These are phyloP conservation scores for Panorpa germanica DNA, from an alignment of 2,888 invertebrate genomes.

Conservation along the genomic window DNA sequence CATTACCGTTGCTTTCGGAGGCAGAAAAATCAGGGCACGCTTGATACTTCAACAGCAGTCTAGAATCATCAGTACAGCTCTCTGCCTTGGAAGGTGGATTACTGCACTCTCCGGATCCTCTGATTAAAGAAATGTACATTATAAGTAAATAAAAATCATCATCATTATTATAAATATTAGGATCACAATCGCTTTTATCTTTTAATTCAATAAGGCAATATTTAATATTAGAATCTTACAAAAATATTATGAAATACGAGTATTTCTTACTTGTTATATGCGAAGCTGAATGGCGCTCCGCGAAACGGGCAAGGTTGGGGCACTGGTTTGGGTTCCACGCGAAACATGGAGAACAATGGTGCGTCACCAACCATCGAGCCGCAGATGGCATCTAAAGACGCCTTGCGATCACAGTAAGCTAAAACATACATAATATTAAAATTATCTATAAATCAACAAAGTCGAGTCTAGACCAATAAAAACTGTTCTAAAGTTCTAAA, in stretches of 20 bases:
- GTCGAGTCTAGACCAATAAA: neutral
- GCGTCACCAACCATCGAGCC: constrained; percentile 53
- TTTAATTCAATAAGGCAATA: too few species aligned
- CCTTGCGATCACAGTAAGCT: constrained; percentile 40
- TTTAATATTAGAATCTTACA: too few species aligned
- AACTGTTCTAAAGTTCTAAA: neutral
- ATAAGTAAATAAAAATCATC: too few species aligned
- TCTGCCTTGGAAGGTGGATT: constrained; percentile 62
- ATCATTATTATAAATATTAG: too few species aligned
- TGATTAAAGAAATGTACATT: too few species aligned
- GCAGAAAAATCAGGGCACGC: constrained; percentile 62
- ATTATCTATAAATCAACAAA: constrained; percentile 3
- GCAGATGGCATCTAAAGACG: constrained; percentile 40
- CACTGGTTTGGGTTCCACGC: constrained; percentile 43
- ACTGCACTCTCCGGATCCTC: constrained; percentile 52
- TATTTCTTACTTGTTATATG: constrained; percentile 38
- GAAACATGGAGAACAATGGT: constrained; percentile 53
- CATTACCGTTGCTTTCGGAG: constrained; percentile 57
- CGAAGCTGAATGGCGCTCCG: constrained; percentile 63
- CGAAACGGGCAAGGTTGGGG: constrained; percentile 66
- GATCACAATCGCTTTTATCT: too few species aligned
- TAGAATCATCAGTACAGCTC: constrained; percentile 66
- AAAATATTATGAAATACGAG: too few species aligned
- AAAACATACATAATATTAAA: constrained; percentile 15
- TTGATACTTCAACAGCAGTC: constrained; percentile 62